A percentile compares a stretch with the other conserved stretches of the same genome.
Evolutionary conservation across 1,140 invertebrate species (phyloP).

Genomic region (Agrilus planipennis): DNA sequence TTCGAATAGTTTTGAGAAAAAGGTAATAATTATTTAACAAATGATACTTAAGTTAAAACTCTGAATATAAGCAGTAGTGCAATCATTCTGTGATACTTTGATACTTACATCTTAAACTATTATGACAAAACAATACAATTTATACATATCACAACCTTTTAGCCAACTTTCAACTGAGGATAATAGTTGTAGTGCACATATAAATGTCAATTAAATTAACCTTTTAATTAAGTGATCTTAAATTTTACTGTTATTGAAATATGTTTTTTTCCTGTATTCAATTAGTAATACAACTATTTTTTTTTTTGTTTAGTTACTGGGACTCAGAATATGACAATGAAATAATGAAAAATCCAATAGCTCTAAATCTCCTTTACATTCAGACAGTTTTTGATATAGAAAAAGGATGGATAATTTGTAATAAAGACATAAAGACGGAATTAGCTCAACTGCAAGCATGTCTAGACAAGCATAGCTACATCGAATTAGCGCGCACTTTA

Average conservation of each 20-base stretch:
- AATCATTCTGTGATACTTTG: too few relatives aligned
- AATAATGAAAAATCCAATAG: slow-evolving; percentile 65
- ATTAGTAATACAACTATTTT: slow-evolving; percentile 4
- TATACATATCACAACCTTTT: too few relatives aligned
- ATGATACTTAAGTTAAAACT: too few relatives aligned
- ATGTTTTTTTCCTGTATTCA: slow-evolving; percentile 1
- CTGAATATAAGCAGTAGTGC: too few relatives aligned
- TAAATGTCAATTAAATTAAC: not conserved
- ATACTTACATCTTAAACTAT: too few relatives aligned
- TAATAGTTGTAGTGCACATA: not conserved
- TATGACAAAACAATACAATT: too few relatives aligned
- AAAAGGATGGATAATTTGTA: slow-evolving; percentile 68
- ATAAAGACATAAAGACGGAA: slow-evolving; percentile 55
- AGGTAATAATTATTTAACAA: slow-evolving; percentile 45
- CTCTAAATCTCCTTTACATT: slow-evolving; percentile 76
- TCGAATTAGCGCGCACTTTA: slow-evolving; percentile 64
- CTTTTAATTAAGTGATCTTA: not conserved
- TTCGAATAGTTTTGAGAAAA: slow-evolving; percentile 62
- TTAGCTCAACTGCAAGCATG: slow-evolving; percentile 57
- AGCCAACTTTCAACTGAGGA: too few relatives aligned
- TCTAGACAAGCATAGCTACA: slow-evolving; percentile 77
- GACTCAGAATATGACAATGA: slow-evolving; percentile 72
- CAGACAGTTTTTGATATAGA: slow-evolving; percentile 80
- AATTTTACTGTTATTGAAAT: slow-evolving; percentile 1
- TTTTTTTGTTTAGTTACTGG: slow-evolving; percentile 65